phyloP scores from a whole-genome alignment of 92 coral and sea anemone species.

The Blastomussa wellsi region DNA sequence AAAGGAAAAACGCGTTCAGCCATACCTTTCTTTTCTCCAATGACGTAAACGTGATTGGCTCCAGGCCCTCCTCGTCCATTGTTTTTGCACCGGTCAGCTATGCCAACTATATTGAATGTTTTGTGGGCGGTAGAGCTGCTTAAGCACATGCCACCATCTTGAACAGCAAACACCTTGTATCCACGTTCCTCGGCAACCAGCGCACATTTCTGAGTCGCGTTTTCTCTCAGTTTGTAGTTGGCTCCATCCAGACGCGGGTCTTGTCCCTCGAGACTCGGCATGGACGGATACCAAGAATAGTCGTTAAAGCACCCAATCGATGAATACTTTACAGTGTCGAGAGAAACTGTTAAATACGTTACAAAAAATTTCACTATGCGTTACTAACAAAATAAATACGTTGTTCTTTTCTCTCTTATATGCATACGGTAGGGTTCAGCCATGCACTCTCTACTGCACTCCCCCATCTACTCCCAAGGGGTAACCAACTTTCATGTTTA shows the following conservation, averaged over 20 bases:
- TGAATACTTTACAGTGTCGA: no score
- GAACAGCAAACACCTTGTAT: slow-evolving; percentile 11
- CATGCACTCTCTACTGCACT: no score
- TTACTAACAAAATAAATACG: no score
- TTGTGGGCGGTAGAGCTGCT: slow-evolving; percentile 5
- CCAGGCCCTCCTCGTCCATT: slow-evolving; percentile 13
- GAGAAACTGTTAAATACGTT: no score
- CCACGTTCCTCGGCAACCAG: neutral
- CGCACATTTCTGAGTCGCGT: slow-evolving; percentile 27
- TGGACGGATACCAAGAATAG: neutral
- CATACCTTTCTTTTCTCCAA: neutral
- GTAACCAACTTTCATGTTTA: no score
- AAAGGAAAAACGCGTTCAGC: no score
- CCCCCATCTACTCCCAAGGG: no score
- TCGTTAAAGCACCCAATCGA: neutral
- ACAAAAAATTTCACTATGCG: no score
- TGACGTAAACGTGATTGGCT: slow-evolving; percentile 16
- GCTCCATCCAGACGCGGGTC: slow-evolving; percentile 12
- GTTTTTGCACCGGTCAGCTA: neutral
- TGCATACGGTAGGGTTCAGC: no score
- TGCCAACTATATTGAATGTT: neutral
- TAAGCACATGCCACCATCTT: slow-evolving; percentile 26
- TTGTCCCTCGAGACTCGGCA: neutral
- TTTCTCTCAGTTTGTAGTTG: neutral
- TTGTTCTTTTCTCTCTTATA: no score